Evolutionary conservation across 2,113 vertebrate genomes (phyloP).

Genomic region (Craseonycteris thonglongyai): DNA sequence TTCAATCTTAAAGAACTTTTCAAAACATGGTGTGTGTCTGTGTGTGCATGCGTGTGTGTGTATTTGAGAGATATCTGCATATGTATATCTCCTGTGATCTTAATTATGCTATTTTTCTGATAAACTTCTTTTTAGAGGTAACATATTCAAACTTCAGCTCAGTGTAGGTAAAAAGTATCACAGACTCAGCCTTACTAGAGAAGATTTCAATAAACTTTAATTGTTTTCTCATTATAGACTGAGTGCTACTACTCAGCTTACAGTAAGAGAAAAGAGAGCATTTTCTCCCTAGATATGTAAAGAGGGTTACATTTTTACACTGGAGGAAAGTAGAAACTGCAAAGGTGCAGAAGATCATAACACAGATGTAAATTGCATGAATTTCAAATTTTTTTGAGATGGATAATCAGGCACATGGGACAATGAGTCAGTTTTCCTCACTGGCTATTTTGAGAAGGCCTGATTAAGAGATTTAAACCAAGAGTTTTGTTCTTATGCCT

Average conservation of each 20-base stretch:
- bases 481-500: conserved; percentile 37
- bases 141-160: not conserved
- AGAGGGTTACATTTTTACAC: not conserved
- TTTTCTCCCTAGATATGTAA: conserved; percentile 18
- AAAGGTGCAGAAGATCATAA: conserved; percentile 32
- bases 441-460: conserved; percentile 52
- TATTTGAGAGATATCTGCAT: no score
- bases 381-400: conserved; percentile 45
- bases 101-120: not conserved
- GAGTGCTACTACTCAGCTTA: not conserved
- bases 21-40: not conserved
- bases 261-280: not conserved
- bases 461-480: conserved; percentile 58
- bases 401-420: conserved; percentile 53
- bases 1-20: not conserved
- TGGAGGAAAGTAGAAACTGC: not conserved
- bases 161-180: not conserved
- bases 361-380: conserved; percentile 22
- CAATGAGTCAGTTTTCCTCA: conserved; percentile 40
- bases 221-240: conserved; percentile 24
- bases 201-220: conserved; percentile 11
- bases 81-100: not conserved
- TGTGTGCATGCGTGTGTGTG: no score
- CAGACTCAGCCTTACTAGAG: not conserved
- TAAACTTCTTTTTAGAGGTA: conserved; percentile 4